These are phyloP conservation scores for Brachystomella parvula DNA, from an alignment of 1,140 invertebrate genomes.

Conservation along the genomic window DNA sequence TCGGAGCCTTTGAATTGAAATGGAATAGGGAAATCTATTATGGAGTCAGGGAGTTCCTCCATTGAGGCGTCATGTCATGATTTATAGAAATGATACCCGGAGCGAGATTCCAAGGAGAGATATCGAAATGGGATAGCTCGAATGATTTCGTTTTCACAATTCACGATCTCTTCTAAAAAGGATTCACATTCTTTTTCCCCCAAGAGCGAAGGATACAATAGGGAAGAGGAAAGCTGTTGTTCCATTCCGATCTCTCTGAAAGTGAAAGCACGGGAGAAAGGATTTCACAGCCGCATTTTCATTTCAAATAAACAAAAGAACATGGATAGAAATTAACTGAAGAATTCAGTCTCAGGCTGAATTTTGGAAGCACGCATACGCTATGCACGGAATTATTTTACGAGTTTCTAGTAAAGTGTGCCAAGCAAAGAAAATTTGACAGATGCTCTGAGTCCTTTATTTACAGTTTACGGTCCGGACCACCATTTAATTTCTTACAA, in stretches of 20 bases:
- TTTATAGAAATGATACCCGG: slow-evolving; percentile 29
- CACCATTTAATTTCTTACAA: not conserved
- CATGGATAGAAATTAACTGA: not conserved
- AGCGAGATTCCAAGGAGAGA: not conserved
- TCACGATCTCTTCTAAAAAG: not conserved
- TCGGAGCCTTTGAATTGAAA: not conserved
- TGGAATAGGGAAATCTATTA: slow-evolving; percentile 8
- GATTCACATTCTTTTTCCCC: slow-evolving; percentile 4
- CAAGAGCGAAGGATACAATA: not conserved
- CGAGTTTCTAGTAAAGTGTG: no score
- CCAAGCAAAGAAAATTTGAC: no score
- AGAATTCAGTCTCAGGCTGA: not conserved
- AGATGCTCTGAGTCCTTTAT: no score
- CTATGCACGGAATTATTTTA: no score
- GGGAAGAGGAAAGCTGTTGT: not conserved
- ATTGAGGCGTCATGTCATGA: slow-evolving; percentile 32
- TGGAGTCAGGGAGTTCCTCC: not conserved
- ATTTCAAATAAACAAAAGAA: not conserved
- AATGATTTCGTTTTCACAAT: not conserved
- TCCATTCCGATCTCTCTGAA: no score
- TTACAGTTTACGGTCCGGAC: not conserved
- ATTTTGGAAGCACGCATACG: no score
- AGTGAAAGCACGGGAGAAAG: no score
- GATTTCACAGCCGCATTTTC: not conserved
- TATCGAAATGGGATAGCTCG: not conserved